Evolutionary conservation across 1,140 invertebrate species (phyloP), one percentile per base, ranked within the genome.

Genomic region (Aphis gossypii): DNA sequence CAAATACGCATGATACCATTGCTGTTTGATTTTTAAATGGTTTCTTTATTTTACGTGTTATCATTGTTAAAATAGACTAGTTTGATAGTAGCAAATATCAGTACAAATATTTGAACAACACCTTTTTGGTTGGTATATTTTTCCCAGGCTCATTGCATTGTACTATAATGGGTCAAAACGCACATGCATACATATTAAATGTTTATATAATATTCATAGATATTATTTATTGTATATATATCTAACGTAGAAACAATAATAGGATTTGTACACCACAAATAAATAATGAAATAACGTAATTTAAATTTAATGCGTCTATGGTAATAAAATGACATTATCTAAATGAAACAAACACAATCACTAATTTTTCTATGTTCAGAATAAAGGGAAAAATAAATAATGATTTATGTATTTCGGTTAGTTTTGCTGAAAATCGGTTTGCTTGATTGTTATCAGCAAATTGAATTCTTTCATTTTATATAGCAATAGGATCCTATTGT

Each of bases 81-180:
- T 76, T n/a, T 5, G 60, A 76, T 68, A n/a, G 60, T 86, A 86
- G 23, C 23, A 41, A 86, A 1, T 86, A 44, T 86, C 25, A 48
- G 38, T n/a, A 88, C 46, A 88, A 88, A 88, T 88, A 88, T 88
- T 88, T 88, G 7, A 88, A 89, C 51, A 30, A 56, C 56, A 89
- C n/a, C 51, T 89, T 38, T 38, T 88, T 5, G 9, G 30, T 89
- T 89, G 38, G 30, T 54, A 14, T 25, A 51, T 51, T 51, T 89
- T 89, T 89, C 87, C 48, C 87, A 56, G 21, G 48, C 86, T 21
- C 86, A 41, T 56, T 38, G 38, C 20, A 41, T 89, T 30, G 30
- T 14, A 38, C 38, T 89, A 54, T 11, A 87, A n/a, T 48, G 20
- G n/a, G 86, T 87, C 41, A 86, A 38, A 18, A 38, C 7, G 76